phyloP scores from a whole-genome alignment of 2,888 invertebrate genomes.

The Nemoura dubitans region DNA sequence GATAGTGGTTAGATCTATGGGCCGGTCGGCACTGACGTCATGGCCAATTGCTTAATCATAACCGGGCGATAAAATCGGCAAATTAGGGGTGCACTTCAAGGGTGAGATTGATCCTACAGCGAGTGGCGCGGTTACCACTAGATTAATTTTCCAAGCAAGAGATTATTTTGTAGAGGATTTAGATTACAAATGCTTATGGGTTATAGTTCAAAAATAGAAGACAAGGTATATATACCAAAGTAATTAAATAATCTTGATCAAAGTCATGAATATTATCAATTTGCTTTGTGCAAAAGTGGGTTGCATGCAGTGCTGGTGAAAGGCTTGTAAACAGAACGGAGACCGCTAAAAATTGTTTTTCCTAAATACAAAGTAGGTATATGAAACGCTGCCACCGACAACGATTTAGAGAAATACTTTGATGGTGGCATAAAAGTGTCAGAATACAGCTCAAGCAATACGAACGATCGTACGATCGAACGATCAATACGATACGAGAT shows the following conservation, averaged over 20 bases:
- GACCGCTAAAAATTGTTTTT: not conserved
- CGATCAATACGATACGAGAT: too few species aligned
- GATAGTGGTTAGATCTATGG: not conserved
- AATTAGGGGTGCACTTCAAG: slow-evolving; percentile 18
- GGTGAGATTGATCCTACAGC: not conserved
- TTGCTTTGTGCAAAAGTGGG: not conserved
- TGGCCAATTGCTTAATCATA: slow-evolving; percentile 16
- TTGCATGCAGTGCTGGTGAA: not conserved
- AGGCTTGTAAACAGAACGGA: not conserved
- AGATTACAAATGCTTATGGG: not conserved
- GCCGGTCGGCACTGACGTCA: not conserved
- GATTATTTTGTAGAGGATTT: not conserved
- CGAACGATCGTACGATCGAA: too few species aligned
- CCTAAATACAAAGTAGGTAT: not conserved
- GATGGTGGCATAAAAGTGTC: too few species aligned
- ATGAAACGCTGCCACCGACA: too few species aligned
- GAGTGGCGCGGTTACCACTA: not conserved
- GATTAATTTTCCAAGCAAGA: slow-evolving; percentile 14
- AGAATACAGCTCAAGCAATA: too few species aligned
- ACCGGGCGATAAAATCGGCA: slow-evolving; percentile 10
- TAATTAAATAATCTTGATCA: slow-evolving; percentile 7
- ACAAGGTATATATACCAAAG: not conserved
- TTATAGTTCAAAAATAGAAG: not conserved
- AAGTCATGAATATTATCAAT: slow-evolving; percentile 7
- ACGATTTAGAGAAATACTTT: too few species aligned